Evolutionary conservation across 2,888 invertebrate species (phyloP).

Genomic region (Erebia palarica): DNA sequence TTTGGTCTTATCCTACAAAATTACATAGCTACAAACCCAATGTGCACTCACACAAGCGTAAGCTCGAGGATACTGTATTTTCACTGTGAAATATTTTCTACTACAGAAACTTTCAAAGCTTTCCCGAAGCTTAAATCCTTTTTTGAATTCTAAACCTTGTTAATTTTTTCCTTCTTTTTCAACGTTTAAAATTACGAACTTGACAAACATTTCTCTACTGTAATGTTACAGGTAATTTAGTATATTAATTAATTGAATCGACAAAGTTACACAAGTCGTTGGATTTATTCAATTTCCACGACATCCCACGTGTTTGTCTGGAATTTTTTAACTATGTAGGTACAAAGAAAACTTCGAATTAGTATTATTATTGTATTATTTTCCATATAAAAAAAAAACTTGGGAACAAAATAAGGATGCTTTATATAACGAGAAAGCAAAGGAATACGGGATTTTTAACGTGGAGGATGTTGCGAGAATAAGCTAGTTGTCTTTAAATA

Average conservation of each 20-base stretch:
- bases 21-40: background rate
- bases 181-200: background rate
- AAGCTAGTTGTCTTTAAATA: background rate
- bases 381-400: too few relatives aligned
- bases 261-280: too few relatives aligned
- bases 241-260: too few relatives aligned
- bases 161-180: background rate
- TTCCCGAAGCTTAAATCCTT: background rate
- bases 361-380: too few relatives aligned
- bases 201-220: background rate
- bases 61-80: background rate
- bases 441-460: background rate
- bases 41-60: background rate
- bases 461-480: background rate
- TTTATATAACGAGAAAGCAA: too few relatives aligned
- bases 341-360: too few relatives aligned
- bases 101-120: background rate
- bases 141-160: background rate
- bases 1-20: too few relatives aligned
- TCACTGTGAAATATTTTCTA: background rate
- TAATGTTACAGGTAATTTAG: too few relatives aligned
- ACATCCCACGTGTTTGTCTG: too few relatives aligned
- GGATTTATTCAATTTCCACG: too few relatives aligned
- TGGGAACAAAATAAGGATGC: too few relatives aligned
- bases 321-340: too few relatives aligned